A percentile compares a stretch with the other conserved stretches of the same genome.
These are phyloP conservation scores for Drosophila rufa DNA, from an alignment of 1,140 invertebrate genomes.

Conservation along the genomic window DNA sequence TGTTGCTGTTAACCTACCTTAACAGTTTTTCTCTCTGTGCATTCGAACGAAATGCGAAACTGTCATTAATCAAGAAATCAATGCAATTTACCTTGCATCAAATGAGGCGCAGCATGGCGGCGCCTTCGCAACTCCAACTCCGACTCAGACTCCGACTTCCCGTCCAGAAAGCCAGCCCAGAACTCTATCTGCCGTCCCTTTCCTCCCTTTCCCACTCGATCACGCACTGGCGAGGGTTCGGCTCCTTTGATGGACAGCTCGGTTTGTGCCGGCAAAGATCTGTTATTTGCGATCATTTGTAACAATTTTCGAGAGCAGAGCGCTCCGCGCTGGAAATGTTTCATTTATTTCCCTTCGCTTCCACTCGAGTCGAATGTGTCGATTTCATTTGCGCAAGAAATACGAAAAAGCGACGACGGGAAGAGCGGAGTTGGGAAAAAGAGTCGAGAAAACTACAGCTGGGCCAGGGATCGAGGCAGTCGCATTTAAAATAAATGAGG, in stretches of 20 bases:
- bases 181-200: conserved; percentile 8
- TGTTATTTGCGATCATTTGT: conserved; percentile 86
- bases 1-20: too few relatives aligned
- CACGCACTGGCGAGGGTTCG: conserved; percentile 60
- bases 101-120: conserved; percentile 61
- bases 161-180: conserved; percentile 33
- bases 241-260: conserved; percentile 79
- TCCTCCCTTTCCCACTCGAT: conserved; percentile 45
- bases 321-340: conserved; percentile 43
- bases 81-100: conserved; percentile 69
- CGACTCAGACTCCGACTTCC: conserved; percentile 17
- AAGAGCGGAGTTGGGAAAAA: conserved; percentile 31
- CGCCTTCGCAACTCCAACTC: conserved; percentile 53
- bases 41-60: conserved; percentile 63
- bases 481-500: conserved; percentile 83
- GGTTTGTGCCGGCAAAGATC: conserved; percentile 74
- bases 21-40: conserved; percentile 10
- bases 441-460: conserved; percentile 42
- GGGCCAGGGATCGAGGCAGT: conserved; percentile 50
- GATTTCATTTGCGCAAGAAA: conserved; percentile 77
- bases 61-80: conserved; percentile 83
- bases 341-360: conserved; percentile 57
- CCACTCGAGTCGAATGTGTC: conserved; percentile 66
- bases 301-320: conserved; percentile 82
- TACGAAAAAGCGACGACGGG: conserved; percentile 32